Evolutionary conservation across 1,140 invertebrate species (phyloP), one percentile per base, ranked within the genome.

Genomic region (Helicoverpa zea): DNA sequence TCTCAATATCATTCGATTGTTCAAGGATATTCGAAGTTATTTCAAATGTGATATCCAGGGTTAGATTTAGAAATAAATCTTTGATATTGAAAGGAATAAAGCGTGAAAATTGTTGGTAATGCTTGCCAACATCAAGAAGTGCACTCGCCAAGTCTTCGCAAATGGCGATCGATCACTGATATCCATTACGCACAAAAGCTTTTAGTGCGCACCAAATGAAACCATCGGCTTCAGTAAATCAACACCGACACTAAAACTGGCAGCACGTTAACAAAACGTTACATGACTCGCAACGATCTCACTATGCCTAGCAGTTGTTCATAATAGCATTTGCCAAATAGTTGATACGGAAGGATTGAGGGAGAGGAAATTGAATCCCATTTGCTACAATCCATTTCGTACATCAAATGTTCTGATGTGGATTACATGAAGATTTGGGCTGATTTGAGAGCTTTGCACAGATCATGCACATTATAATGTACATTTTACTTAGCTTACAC

Each of bases 321-420:
- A 61, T 73, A 52, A 52, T 59, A 66, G 18, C 56, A 12, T 70
- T 78, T 66, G 16, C 16, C 54, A 64, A 35, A 54, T 73, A 76
- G 76, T 83, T 72, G 76, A 76, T 81, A 64, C 81, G 83, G 81
- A 84, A 84, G 79, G 59, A 74, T 85, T 61, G 73, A 73, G 81
- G 82, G 80, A 23, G 52, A 84, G 84, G 83, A 87, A 86, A 87
- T 86, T 87, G 83, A 86, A 86, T 84, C 79, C 75, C 35, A 47
- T 59, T 75, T 47, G 56, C 73, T 73, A 73, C 56, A 73, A 83
- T 86, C 79, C 49, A 74, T 80, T 80, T 51, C 56, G 68, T 35
- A 10, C 54, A 80, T 70, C 49, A 75, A 49, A 10, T n/a, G 23
- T 54, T 66, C 79, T 13, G 29, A 52, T n/a, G n/a, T 51, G 16